phyloP scores from a whole-genome alignment of 2,113 vertebrate genomes.

The Cochlearius cochlearius region DNA sequence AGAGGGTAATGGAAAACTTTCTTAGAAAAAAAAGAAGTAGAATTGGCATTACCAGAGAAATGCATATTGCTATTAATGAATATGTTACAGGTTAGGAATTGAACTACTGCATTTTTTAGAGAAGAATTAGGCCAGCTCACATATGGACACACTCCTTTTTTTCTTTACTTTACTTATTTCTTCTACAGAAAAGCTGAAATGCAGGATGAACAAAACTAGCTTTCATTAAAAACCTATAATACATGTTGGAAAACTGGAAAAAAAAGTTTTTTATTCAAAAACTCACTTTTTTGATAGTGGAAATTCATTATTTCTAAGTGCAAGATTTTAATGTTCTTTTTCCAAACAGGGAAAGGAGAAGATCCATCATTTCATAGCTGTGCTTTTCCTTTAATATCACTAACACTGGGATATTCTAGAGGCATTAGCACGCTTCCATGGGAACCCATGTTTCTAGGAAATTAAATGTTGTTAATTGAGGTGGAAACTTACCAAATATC shows the following conservation, averaged over 20 bases:
- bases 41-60: not conserved
- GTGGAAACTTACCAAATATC: not conserved
- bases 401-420: not conserved
- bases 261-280: not conserved
- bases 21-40: not conserved
- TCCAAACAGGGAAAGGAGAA: not conserved
- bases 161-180: not conserved
- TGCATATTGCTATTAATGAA: not conserved
- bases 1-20: not conserved
- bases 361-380: not conserved
- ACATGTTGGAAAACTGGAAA: not conserved
- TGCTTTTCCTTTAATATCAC: not conserved
- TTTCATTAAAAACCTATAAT: not conserved
- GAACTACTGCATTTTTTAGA: not conserved
- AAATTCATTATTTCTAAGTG: not conserved
- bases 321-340: not conserved
- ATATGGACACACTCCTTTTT: not conserved
- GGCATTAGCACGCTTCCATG: not conserved
- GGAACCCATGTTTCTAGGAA: not conserved
- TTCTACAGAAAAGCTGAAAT: not conserved
- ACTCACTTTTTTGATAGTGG: not conserved
- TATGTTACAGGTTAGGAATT: not conserved
- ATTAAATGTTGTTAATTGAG: not conserved
- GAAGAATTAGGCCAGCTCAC: not conserved
- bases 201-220: not conserved